Base-by-base conservation (phyloP, 2,888 invertebrate genomes). In the Dascillus cervinus region DNA sequence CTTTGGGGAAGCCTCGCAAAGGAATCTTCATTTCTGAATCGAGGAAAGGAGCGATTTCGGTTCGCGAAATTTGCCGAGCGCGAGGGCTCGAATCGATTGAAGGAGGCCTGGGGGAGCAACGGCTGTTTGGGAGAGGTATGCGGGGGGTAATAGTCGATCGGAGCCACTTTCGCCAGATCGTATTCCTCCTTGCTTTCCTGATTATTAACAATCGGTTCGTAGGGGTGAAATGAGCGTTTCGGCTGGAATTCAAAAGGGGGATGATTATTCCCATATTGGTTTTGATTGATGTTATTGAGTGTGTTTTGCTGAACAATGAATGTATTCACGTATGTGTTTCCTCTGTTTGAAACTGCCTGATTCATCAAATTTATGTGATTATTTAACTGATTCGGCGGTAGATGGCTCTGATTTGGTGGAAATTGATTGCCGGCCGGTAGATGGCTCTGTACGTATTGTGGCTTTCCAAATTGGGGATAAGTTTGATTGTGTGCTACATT, bases 161-260 rank as follows among this genome's bases (percentile, higher is more conserved):
- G 41, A 13, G 29, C 33, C 34, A 44, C 42, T 32, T 40, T 34
- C 22, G 37, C 40, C 6, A 42, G 22, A 13, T 48, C 46, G 17
- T 44, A 44, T 10, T 39, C 35, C 11, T 21, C 29, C 24, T n/a
- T n/a, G 32, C 25, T 17, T 20, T 22, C 15, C 10, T 13, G 29
- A 25, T 15, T 29, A 11, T 19, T 17, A 10, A 17, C 17, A 17
- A 8, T 17, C 5, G 5, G 5, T 17, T 17, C 17, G 5, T 25
- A 6, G 6, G 29, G 29, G 5, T 13, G n/a, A 11, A 15, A 10
- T 30, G 9, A 21, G 17, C 8, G 13, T 11, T 26, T 26, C 8
- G 4, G 6, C 5, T 22, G 17, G 17, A 5, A 22, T 22, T 9
- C 10, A 8, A 6, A 17, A 4, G 17, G 8, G 8, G 4, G 17